Evolutionary conservation across 2,888 invertebrate genomes (phyloP).

Genomic region (Lumbricus terrestris): DNA sequence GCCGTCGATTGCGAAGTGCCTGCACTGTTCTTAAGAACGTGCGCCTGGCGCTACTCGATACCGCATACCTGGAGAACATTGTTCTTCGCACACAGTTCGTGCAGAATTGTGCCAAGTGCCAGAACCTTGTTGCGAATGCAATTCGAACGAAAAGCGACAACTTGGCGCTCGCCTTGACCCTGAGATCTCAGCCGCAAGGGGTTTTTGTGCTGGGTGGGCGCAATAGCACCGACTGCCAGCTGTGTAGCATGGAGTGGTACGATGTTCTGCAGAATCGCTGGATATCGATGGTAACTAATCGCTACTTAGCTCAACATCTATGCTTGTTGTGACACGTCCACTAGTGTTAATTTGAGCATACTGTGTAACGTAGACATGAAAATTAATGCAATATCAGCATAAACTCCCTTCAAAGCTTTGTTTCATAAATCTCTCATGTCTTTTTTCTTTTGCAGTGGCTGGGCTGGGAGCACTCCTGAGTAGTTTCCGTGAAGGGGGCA

Average conservation of each 20-base stretch:
- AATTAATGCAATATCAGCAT: neutral
- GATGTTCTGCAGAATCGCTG: conserved; percentile 54
- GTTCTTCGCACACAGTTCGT: conserved; percentile 52
- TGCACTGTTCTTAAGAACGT: conserved; percentile 51
- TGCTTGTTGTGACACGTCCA: neutral
- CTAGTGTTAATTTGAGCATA: neutral
- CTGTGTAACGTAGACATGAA: neutral
- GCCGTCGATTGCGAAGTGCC: conserved; percentile 35
- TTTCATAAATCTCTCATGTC: no score
- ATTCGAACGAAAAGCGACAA: conserved; percentile 49
- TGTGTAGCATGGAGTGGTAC: conserved; percentile 54
- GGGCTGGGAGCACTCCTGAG: no score
- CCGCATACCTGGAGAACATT: conserved; percentile 49
- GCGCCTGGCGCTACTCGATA: conserved; percentile 50
- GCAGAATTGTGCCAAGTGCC: conserved; percentile 53
- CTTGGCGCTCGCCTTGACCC: conserved; percentile 45
- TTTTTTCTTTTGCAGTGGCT: no score
- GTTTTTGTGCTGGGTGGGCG: conserved; percentile 56
- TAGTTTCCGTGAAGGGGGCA: no score
- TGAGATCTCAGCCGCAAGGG: conserved; percentile 51
- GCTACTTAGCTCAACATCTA: neutral
- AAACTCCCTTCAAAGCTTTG: no score
- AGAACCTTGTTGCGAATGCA: conserved; percentile 50
- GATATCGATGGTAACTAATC: conserved; percentile 49
- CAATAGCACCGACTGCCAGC: conserved; percentile 53